Base-by-base conservation (phyloP, 1,140 invertebrate genomes). In the Rhizoglyphus robini region DNA sequence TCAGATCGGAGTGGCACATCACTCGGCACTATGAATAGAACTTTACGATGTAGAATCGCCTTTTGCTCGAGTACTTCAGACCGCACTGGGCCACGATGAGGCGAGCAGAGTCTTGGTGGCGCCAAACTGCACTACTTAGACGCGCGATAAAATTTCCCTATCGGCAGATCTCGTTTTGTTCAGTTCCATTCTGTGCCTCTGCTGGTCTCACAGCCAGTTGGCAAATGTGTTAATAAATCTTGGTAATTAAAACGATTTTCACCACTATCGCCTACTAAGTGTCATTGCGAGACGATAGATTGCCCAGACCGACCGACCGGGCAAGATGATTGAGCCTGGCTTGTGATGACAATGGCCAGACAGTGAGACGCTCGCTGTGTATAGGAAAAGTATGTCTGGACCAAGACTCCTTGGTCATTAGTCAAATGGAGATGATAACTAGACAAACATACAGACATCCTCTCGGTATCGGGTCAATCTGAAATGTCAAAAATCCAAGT, bases 171-270 rank as follows among this genome's bases (percentile, higher is more conserved):
- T 54, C 51, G 51, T 5, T 54, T 8, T 23, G 8, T 8, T 5
- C 51, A 54, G 20, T 54, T 46, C 41, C 23, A 15, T 23, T 46
- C n/a, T n/a, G n/a, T n/a, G n/a, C 25, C 15, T 34, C 29, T 58
- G 54, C 54, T 34, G 54, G 18, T 27, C 29, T 20, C 18, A n/a
- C 41, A 46, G 18, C 41, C 41, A 54, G 51, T 54, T 54, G 51
- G 51, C 51, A 54, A 54, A 60, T 60, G 58, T 60, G 58, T 60
- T 60, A 60, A 60, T 60, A 60, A 60, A 60, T 60, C 58, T 60
- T 60, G 3, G 30, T 30, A 30, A 60, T 32, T 60, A 32, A 60
- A 60, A 29, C 18, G 30, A 60, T 60, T 60, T 60, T 60, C 58
- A 60, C 11, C 27, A 60, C 27, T 59, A 59, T 27, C 57, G 25